phyloP scores from a whole-genome alignment of 2,797 vertebrate species.

The Emydoidea blandingii region DNA sequence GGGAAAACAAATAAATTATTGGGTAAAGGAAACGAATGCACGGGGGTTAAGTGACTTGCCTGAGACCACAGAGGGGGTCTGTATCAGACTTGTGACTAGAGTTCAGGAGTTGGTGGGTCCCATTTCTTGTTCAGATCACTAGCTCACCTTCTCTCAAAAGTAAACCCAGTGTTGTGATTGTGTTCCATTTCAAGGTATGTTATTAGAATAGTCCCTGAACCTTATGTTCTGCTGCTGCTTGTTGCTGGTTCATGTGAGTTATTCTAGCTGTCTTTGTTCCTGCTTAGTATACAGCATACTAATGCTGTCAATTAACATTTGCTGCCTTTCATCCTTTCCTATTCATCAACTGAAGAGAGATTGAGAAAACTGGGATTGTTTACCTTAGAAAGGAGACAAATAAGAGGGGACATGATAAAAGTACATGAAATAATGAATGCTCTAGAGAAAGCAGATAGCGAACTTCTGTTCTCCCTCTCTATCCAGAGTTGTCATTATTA shows the following conservation, averaged over 20 bases:
- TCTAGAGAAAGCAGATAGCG: neutral
- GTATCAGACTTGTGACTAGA: neutral
- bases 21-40: neutral
- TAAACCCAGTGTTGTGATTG: neutral
- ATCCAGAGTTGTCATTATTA: neutral
- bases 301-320: neutral
- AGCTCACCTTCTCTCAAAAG: neutral
- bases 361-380: neutral
- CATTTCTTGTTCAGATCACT: neutral
- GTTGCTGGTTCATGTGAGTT: neutral
- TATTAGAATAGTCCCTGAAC: neutral
- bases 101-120: neutral
- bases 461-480: neutral
- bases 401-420: neutral
- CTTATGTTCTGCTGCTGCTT: neutral
- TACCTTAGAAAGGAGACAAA: neutral
- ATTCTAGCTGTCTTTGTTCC: neutral
- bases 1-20: neutral
- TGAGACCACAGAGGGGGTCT: neutral
- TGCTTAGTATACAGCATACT: neutral
- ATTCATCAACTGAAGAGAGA: neutral
- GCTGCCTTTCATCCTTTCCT: neutral
- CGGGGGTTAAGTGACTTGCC: neutral
- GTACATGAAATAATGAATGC: neutral
- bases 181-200: neutral